Conservation (phyloP, 2,797 vertebrate genomes). For the Rhinophrynus dorsalis region DNA sequence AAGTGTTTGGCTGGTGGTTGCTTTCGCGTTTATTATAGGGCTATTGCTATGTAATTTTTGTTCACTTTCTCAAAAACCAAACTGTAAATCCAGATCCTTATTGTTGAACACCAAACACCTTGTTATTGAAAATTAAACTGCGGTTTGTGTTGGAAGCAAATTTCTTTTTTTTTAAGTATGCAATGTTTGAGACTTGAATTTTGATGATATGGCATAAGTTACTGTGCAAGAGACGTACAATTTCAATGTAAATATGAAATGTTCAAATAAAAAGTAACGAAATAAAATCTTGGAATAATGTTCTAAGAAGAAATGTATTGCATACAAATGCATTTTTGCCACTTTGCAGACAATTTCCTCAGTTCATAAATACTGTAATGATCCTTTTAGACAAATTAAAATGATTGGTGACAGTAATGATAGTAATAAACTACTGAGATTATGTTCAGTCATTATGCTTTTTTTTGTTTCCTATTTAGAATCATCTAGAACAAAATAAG, state of each 20-base stretch:
- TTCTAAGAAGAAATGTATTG: background rate
- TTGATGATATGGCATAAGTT: constrained; percentile 26
- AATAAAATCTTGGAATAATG: constrained; percentile 23
- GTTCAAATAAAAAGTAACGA: background rate
- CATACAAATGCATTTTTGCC: constrained; percentile 12
- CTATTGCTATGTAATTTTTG: constrained; percentile 22
- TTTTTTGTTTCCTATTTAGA: background rate
- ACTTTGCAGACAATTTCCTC: background rate
- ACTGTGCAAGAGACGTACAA: background rate
- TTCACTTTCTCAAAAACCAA: constrained; percentile 25
- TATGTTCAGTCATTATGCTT: background rate
- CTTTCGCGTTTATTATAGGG: constrained; percentile 35
- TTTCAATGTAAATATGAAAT: constrained; percentile 22
- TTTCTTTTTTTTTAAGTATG: background rate
- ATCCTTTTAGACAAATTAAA: constrained; percentile 33
- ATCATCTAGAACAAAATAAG: background rate
- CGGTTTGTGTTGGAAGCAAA: constrained; percentile 7
- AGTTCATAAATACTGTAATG: constrained; percentile 36
- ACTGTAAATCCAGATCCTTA: constrained; percentile 23
- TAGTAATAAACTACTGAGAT: constrained; percentile 3
- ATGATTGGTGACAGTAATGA: constrained; percentile 15
- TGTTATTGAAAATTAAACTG: constrained; percentile 40
- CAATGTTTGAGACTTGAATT: constrained; percentile 12
- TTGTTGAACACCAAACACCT: constrained; percentile 8
- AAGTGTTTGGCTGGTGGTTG: constrained; percentile 30